These are phyloP conservation scores for Lampropteryx suffumata DNA, from an alignment of 2,888 invertebrate species.

Conservation along the genomic window DNA sequence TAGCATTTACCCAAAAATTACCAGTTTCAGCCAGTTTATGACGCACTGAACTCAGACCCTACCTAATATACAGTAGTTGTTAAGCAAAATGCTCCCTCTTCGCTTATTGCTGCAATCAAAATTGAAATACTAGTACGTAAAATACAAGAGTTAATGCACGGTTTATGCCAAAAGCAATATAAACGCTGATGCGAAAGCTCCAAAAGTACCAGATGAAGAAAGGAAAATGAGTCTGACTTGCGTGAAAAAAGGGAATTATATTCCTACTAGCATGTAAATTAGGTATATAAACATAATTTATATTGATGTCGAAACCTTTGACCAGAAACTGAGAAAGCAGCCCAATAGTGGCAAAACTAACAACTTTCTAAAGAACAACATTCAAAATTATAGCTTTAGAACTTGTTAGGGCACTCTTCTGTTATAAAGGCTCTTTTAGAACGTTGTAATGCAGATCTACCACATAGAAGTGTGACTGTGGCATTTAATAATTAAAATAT, in stretches of 20 bases:
- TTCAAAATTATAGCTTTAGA: constrained; percentile 31
- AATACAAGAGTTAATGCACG: constrained; percentile 29
- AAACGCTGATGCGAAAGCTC: constrained; percentile 16
- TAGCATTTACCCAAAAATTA: constrained; percentile 73
- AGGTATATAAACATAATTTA: no score
- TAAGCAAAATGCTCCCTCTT: constrained; percentile 39
- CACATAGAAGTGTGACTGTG: no score
- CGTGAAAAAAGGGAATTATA: constrained; percentile 12
- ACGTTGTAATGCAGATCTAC: not conserved
- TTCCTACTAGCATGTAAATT: constrained; percentile 13
- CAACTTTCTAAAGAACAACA: constrained; percentile 48
- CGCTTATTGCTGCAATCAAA: constrained; percentile 39
- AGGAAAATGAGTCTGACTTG: constrained; percentile 1
- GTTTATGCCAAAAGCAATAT: constrained; percentile 22
- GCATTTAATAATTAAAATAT: no score
- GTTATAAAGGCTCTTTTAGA: constrained; percentile 7
- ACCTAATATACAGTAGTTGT: constrained; percentile 39
- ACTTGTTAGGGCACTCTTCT: constrained; percentile 29
- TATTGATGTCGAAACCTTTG: constrained; percentile 12
- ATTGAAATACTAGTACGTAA: constrained; percentile 38
- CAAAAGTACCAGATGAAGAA: constrained; percentile 17
- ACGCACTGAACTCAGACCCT: constrained; percentile 52
- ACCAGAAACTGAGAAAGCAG: constrained; percentile 29
- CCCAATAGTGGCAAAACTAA: constrained; percentile 33
- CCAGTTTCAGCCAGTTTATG: constrained; percentile 65